phyloP scores from a whole-genome alignment of 1,140 invertebrate species.

The Littorina saxatilis region DNA sequence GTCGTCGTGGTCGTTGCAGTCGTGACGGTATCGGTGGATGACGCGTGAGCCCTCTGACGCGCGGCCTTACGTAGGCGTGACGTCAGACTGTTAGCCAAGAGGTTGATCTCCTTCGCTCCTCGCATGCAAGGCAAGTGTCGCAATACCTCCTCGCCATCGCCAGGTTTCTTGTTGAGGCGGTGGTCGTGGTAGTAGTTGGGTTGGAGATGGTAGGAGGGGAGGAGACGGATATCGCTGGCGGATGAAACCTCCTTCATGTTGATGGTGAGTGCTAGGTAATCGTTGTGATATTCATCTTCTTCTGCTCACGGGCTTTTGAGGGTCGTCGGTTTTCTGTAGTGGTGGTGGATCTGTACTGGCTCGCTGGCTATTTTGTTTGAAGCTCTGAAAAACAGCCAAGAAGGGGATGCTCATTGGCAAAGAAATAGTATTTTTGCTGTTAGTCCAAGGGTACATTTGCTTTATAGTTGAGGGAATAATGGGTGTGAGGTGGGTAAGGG shows the following conservation, averaged over 20 bases:
- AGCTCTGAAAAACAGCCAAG: too few relatives aligned
- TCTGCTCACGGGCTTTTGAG: not conserved
- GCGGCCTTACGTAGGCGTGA: conserved; percentile 50
- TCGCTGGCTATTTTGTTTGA: not conserved
- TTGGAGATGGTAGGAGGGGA: not conserved
- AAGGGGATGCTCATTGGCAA: too few relatives aligned
- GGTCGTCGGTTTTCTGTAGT: not conserved
- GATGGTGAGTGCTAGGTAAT: not conserved
- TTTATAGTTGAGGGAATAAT: too few relatives aligned
- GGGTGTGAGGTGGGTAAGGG: too few relatives aligned
- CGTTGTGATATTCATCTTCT: not conserved
- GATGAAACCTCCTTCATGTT: conserved; percentile 17
- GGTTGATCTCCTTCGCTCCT: conserved; percentile 47
- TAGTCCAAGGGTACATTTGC: too few relatives aligned
- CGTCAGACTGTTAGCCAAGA: conserved; percentile 59
- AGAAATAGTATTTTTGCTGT: too few relatives aligned
- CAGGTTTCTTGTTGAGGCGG: not conserved
- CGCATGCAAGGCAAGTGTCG: not conserved
- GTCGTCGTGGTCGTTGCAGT: not conserved
- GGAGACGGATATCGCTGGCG: not conserved
- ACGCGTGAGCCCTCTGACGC: conserved; percentile 32
- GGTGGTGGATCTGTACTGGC: not conserved
- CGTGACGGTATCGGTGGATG: not conserved
- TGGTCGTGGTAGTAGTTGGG: conserved; percentile 3
- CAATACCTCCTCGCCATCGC: not conserved